These are phyloP conservation scores for Lasiurus borealis DNA, from an alignment of 2,113 vertebrate species.

Conservation along the genomic window DNA sequence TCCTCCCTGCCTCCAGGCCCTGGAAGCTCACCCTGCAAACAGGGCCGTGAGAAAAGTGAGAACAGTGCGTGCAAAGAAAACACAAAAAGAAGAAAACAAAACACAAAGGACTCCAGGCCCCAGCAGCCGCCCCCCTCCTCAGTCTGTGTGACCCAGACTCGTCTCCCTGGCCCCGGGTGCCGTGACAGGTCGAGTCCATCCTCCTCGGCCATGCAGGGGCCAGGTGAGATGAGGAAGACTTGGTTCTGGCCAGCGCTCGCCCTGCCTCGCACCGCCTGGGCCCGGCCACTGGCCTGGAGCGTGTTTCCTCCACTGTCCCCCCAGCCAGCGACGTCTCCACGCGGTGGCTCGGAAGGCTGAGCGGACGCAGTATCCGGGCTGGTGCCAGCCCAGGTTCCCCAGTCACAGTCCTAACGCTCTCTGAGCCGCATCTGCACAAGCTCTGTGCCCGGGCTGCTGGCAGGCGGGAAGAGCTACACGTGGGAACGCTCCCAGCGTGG, in stretches of 20 bases:
- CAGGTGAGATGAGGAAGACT: background rate
- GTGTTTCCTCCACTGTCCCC: background rate
- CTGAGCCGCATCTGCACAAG: no score
- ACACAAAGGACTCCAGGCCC: constrained; percentile 45
- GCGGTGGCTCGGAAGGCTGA: background rate
- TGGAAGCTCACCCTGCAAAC: constrained; percentile 37
- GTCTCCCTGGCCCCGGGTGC: background rate
- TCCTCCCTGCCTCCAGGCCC: background rate
- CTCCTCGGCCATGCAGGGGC: background rate
- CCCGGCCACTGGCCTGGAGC: background rate
- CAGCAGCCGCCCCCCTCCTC: background rate
- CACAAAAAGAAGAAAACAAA: no score
- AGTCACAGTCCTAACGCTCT: no score
- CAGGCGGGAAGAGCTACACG: background rate
- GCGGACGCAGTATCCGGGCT: background rate
- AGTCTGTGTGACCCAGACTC: background rate
- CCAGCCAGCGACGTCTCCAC: background rate
- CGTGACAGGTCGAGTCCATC: background rate
- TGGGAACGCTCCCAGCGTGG: background rate
- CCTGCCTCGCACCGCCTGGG: background rate
- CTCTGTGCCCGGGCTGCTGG: background rate
- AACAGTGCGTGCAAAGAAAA: background rate
- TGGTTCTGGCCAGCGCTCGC: background rate
- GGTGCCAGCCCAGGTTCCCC: background rate
- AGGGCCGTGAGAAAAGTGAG: background rate